A percentile compares a stretch with the other conserved stretches of the same genome.
Conservation (phyloP, 2,113 vertebrate species). For the Gopherus flavomarginatus region DNA sequence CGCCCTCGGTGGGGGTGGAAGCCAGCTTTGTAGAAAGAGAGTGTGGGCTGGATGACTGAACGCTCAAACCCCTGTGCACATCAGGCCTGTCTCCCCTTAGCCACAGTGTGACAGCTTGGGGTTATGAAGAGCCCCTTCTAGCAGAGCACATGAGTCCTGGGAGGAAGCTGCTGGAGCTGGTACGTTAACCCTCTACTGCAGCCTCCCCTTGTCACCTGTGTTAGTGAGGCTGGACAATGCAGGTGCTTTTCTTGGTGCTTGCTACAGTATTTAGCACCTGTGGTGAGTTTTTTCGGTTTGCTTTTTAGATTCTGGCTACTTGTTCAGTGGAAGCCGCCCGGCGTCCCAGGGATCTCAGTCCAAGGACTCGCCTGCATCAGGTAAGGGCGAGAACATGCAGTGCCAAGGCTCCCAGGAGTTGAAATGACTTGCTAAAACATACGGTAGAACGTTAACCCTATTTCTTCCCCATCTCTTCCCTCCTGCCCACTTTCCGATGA, state of each 20-base stretch:
- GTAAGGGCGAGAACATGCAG: conserved; percentile 66
- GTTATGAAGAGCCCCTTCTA: neutral
- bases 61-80: neutral
- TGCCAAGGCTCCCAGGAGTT: neutral
- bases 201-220: neutral
- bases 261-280: neutral
- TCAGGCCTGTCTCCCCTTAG: neutral
- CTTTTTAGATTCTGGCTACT: conserved; percentile 91
- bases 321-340: conserved; percentile 94
- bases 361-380: conserved; percentile 87
- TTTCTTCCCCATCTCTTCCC: neutral
- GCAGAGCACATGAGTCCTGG: neutral
- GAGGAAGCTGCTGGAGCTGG: neutral
- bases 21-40: neutral
- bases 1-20: neutral
- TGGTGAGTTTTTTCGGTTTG: neutral
- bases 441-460: neutral
- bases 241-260: neutral
- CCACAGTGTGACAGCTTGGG: neutral
- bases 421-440: neutral
- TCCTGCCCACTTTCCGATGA: neutral
- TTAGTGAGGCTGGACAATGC: neutral
- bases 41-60: neutral
- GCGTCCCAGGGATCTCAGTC: conserved; percentile 79
- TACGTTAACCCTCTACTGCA: neutral